Evolutionary conservation across 35 echinoderm and acorn worm genomes (phyloP).

Genomic region (Ophioderma brevispina): DNA sequence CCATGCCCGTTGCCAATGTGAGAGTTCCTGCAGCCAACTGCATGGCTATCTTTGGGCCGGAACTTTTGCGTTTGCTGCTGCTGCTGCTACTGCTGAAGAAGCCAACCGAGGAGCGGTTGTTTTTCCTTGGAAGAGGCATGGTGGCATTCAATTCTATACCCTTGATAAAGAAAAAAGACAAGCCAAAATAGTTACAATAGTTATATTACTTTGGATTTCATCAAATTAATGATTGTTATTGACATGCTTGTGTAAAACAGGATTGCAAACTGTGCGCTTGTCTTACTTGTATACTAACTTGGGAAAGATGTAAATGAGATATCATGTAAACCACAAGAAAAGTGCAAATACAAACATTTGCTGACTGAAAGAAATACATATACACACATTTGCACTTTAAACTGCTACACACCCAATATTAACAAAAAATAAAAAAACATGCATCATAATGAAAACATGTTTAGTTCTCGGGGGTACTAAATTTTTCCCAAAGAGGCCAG

Average conservation of each 20-base stretch:
- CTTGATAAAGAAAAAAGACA: slow-evolving; percentile 33
- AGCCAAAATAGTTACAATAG: not conserved
- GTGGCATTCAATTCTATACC: slow-evolving; percentile 88
- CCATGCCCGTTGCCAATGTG: not conserved
- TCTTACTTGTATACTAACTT: no score
- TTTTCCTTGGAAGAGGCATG: slow-evolving; percentile 88
- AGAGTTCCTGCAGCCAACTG: not conserved
- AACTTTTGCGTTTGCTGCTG: not conserved
- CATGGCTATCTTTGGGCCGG: not conserved
- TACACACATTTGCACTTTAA: no score
- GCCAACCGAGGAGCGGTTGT: slow-evolving; percentile 45
- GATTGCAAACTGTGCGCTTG: no score
- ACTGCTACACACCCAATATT: no score
- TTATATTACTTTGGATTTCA: not conserved
- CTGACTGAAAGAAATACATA: no score
- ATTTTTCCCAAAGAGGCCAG: no score
- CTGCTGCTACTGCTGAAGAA: slow-evolving; percentile 23
- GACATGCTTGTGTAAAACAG: not conserved
- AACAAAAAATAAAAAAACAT: no score
- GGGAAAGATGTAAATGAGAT: no score
- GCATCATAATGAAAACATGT: no score
- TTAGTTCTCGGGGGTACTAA: no score
- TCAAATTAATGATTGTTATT: not conserved
- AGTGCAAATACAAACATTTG: not conserved
- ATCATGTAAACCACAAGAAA: no score